Evolutionary conservation across 2,113 vertebrate genomes (phyloP), one percentile per base, ranked within the genome.

Genomic region (Percopsis transmontana): DNA sequence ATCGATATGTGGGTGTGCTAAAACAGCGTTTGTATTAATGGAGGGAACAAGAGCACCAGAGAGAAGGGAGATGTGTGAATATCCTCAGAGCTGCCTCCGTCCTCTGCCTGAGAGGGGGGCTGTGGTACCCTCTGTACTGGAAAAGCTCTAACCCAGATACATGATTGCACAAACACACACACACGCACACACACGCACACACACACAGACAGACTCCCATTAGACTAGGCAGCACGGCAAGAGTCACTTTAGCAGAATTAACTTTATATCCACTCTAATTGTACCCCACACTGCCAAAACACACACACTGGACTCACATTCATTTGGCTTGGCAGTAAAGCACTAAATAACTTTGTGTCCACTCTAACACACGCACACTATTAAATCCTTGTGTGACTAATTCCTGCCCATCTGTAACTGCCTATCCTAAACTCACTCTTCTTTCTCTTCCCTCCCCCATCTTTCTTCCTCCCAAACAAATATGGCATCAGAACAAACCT

Each of bases 341-440:
- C 27, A 33, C 27, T 33, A 33, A 33, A 33, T 33, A 33, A 33
- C 27, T 33, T 4, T 33, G 27, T 33, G 27, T n/a, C 40, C 68
- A 54, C 56, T 74, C 44, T 41, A 68, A 62, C 41, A 69, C 48
- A 66, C 62, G 70, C 58, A 51, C 52, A 58, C 44, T 39, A 50
- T 57, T 23, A 39, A 68, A 68, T 83, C 74, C 70, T 70, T 63
- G 58, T 38, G 23, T 87, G 81, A 89, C 79, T 87, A 82, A 86
- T 72, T 80, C 66, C 69, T 70, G 58, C 79, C 89, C 50, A 12
- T 60, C 61, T 40, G 42, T 66, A 42, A 77, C 74, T 72, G 64
- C 62, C 76, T 51, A 0, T 14, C 23, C 16, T 47, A 18, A 10
- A 33, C 44, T 58, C 27, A 33, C 27, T 13, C 27, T 57, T 23